Conservation (phyloP, 2,888 invertebrate genomes). For the Venusia cambrica region DNA sequence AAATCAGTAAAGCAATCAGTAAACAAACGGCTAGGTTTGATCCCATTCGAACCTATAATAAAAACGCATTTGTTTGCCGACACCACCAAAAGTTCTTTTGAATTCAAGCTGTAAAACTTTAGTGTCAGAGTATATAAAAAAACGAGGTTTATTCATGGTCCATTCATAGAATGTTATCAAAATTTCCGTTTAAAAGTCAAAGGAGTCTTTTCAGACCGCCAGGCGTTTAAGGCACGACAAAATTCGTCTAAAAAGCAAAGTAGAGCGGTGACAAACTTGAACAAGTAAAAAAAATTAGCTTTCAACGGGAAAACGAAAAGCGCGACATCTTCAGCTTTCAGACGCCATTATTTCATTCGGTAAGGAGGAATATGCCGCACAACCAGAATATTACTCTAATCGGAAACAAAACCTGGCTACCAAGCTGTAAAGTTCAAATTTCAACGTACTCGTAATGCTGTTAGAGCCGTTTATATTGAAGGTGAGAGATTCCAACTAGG, state of each 20-base stretch:
- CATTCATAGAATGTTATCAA: slow-evolving; percentile 35
- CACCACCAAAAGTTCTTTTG: slow-evolving; percentile 22
- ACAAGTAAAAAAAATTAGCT: slow-evolving; percentile 49
- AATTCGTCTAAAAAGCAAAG: slow-evolving; percentile 45
- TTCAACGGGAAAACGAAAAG: slow-evolving; percentile 56
- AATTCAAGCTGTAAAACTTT: slow-evolving; percentile 18
- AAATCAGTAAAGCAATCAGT: slow-evolving; percentile 50
- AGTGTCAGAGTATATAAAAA: slow-evolving; percentile 21
- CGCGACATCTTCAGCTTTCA: slow-evolving; percentile 63
- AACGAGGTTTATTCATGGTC: slow-evolving; percentile 19
- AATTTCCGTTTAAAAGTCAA: slow-evolving; percentile 43
- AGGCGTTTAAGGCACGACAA: slow-evolving; percentile 40
- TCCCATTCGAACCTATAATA: slow-evolving; percentile 25
- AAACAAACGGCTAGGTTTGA: slow-evolving; percentile 35
- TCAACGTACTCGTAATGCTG: slow-evolving; percentile 37
- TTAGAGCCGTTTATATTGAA: slow-evolving; percentile 34
- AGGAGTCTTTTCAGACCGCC: slow-evolving; percentile 38
- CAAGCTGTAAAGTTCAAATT: slow-evolving; percentile 53
- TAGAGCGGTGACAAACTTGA: slow-evolving; percentile 46
- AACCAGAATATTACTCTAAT: slow-evolving; percentile 37
- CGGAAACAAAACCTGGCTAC: slow-evolving; percentile 42
- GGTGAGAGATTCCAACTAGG: slow-evolving; percentile 23
- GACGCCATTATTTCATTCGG: slow-evolving; percentile 62
- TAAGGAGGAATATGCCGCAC: slow-evolving; percentile 46
- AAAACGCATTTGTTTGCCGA: slow-evolving; percentile 21